These are phyloP conservation scores for Oenanthe melanoleuca DNA, from an alignment of 2,113 vertebrate genomes.

Conservation along the genomic window DNA sequence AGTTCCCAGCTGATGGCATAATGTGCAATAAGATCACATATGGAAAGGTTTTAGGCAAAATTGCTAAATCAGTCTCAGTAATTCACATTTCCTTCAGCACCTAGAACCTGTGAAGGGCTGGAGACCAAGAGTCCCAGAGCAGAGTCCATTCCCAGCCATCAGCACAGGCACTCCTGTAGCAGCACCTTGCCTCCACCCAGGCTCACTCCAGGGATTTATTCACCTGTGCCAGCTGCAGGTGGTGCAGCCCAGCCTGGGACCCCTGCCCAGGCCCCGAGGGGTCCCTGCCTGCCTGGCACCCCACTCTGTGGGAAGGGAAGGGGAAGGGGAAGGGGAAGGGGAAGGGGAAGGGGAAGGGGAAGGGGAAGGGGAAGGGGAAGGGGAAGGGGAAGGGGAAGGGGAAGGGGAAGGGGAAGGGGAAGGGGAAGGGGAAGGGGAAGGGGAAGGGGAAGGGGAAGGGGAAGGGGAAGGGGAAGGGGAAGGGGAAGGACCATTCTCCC, in stretches of 20 bases:
- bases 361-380: too few relatives aligned
- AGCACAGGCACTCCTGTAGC: too few relatives aligned
- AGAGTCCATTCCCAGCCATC: accelerated
- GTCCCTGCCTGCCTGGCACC: accelerated
- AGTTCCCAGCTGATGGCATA: background rate
- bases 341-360: too few relatives aligned
- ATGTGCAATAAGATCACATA: background rate
- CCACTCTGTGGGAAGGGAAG: accelerated
- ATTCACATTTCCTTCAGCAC: background rate
- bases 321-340: too few relatives aligned
- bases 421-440: too few relatives aligned
- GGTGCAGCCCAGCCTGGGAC: background rate
- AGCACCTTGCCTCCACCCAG: accelerated
- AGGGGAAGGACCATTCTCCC: too few relatives aligned
- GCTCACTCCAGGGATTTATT: background rate
- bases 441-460: too few relatives aligned
- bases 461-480: too few relatives aligned
- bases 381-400: too few relatives aligned
- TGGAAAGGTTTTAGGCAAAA: background rate
- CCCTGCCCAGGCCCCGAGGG: accelerated
- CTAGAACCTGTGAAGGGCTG: accelerated
- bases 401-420: too few relatives aligned
- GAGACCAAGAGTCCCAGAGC: background rate
- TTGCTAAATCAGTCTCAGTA: background rate
- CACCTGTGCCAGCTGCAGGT: accelerated